A percentile compares a stretch with the other conserved stretches of the same genome.
Evolutionary conservation across 2,888 invertebrate genomes (phyloP).

Genomic region (Trypoxylon attenuatum): DNA sequence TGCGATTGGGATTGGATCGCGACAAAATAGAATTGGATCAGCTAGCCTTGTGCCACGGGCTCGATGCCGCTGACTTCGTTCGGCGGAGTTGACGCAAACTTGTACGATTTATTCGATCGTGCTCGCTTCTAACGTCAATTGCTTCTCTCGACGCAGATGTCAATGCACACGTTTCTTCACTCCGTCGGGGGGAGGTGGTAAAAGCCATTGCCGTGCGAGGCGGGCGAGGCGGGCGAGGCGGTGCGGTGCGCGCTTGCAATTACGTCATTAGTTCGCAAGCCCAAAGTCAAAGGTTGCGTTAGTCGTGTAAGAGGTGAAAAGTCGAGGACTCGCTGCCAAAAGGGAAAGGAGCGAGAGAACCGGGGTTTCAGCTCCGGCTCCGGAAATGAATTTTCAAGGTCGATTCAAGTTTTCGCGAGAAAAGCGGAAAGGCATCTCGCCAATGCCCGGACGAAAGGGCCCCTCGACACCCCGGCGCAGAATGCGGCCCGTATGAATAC

Average conservation of each 20-base stretch:
- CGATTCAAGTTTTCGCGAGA: background rate
- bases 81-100: conserved; percentile 23
- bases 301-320: too few relatives aligned
- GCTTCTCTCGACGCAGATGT: too few relatives aligned
- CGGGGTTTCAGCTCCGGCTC: background rate
- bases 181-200: too few relatives aligned
- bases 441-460: background rate
- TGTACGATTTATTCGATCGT: conserved; percentile 60
- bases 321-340: background rate
- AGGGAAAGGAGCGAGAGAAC: background rate
- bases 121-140: too few relatives aligned
- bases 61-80: conserved; percentile 42
- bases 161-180: too few relatives aligned
- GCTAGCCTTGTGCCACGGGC: too few relatives aligned
- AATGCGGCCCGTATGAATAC: background rate
- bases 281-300: too few relatives aligned
- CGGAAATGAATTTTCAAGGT: background rate
- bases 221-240: background rate
- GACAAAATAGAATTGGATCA: conserved; percentile 63
- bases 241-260: conserved; percentile 3
- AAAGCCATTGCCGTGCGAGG: too few relatives aligned
- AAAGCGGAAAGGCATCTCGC: background rate
- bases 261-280: background rate
- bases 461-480: background rate
- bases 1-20: conserved; percentile 58